A percentile compares a stretch with the other conserved stretches of the same genome.
Evolutionary conservation across 1,140 invertebrate species (phyloP).

Genomic region (Tigriopus japonicus): DNA sequence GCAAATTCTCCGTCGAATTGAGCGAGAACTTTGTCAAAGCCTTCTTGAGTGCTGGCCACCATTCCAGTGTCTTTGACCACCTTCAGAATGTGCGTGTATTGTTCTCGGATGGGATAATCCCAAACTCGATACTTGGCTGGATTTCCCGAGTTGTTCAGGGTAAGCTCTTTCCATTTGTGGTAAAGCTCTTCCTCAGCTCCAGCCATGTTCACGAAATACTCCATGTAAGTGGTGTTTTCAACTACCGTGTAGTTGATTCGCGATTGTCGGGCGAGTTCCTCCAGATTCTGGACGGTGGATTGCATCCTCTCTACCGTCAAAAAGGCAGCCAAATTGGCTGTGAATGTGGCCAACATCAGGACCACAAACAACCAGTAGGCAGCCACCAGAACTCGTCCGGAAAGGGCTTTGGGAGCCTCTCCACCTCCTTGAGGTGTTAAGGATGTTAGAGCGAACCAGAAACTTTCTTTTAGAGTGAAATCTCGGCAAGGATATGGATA

Average conservation of each 20-base stretch:
- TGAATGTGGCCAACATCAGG: slow-evolving; percentile 82
- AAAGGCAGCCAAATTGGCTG: slow-evolving; percentile 88
- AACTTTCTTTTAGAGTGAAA: slow-evolving; percentile 36
- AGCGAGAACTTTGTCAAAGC: slow-evolving; percentile 37
- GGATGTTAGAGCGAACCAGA: slow-evolving; percentile 81
- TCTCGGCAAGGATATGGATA: slow-evolving; percentile 41
- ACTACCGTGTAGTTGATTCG: slow-evolving; percentile 82
- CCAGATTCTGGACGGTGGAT: slow-evolving; percentile 65
- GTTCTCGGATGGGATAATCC: slow-evolving; percentile 80
- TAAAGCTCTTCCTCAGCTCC: slow-evolving; percentile 58
- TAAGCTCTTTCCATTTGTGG: slow-evolving; percentile 37
- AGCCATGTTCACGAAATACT: slow-evolving; percentile 82
- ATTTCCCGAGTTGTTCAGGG: slow-evolving; percentile 53
- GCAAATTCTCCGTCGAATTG: slow-evolving; percentile 48
- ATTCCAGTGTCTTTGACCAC: slow-evolving; percentile 58
- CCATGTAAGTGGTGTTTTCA: slow-evolving; percentile 49
- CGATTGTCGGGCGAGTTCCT: slow-evolving; percentile 64
- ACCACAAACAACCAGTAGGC: slow-evolving; percentile 86
- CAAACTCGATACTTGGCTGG: slow-evolving; percentile 61
- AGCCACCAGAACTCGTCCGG: slow-evolving; percentile 59
- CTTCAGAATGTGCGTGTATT: slow-evolving; percentile 65
- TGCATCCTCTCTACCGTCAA: slow-evolving; percentile 40
- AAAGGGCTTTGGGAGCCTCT: slow-evolving; percentile 58
- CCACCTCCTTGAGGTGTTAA: slow-evolving; percentile 78
- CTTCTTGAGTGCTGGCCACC: slow-evolving; percentile 42